Conservation (phyloP, 2,888 invertebrate genomes). For the Folsomia candida region DNA sequence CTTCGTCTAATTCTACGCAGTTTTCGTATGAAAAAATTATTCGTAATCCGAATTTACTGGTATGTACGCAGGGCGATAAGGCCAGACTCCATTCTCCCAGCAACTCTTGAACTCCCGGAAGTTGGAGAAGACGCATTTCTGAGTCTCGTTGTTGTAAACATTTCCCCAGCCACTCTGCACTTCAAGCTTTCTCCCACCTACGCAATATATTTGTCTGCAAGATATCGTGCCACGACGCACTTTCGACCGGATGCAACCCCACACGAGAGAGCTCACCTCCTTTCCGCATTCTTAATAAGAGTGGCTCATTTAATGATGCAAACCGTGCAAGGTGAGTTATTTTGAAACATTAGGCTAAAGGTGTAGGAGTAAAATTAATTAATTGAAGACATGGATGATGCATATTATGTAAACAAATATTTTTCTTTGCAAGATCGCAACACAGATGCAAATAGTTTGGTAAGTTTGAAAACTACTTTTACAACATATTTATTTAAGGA, state of each 20-base stretch:
- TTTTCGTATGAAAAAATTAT: background rate
- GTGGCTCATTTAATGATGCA: constrained; percentile 64
- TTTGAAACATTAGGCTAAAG: background rate
- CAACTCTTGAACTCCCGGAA: constrained; percentile 90
- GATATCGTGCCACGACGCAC: constrained; percentile 87
- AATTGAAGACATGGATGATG: too few species aligned
- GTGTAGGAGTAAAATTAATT: too few species aligned
- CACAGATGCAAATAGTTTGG: constrained; percentile 78
- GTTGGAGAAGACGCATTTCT: constrained; percentile 91
- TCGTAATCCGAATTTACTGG: background rate
- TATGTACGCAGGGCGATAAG: constrained; percentile 31
- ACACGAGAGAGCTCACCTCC: constrained; percentile 83
- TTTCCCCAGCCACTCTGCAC: constrained; percentile 78
- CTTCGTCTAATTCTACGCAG: too few species aligned
- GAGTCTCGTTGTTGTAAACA: constrained; percentile 78
- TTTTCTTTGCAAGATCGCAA: constrained; percentile 85
- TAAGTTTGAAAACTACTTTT: too few species aligned
- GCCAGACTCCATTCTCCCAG: constrained; percentile 64
- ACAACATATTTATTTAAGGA: too few species aligned
- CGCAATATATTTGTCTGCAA: constrained; percentile 85
- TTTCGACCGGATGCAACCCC: constrained; percentile 90
- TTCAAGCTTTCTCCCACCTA: constrained; percentile 97
- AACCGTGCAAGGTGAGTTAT: constrained; percentile 34
- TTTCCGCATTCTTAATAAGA: constrained; percentile 85
- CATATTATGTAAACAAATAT: constrained; percentile 28